Percentiles rank a stretch among this genome's conserved stretches.
These are phyloP conservation scores for Pelusios castaneus DNA, from an alignment of 2,113 vertebrate genomes.

Conservation along the genomic window DNA sequence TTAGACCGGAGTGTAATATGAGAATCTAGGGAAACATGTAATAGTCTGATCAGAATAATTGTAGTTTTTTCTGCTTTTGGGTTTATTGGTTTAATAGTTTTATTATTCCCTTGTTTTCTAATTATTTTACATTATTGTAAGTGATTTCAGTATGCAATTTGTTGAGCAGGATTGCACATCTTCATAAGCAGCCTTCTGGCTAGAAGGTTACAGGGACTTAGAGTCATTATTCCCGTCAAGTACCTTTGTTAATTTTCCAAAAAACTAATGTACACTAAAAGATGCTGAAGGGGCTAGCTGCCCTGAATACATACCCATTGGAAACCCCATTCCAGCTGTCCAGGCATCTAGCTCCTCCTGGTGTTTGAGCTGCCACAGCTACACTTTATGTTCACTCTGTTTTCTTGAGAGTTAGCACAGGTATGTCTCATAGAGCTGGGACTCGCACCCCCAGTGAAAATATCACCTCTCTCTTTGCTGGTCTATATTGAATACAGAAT, in stretches of 20 bases:
- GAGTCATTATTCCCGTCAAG: neutral
- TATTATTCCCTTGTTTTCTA: constrained; percentile 40
- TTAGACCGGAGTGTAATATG: neutral
- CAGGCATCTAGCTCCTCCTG: neutral
- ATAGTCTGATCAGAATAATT: constrained; percentile 37
- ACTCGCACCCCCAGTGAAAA: neutral
- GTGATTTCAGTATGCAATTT: constrained; percentile 38
- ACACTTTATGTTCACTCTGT: neutral
- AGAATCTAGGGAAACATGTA: constrained; percentile 24
- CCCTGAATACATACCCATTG: neutral
- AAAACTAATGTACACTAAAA: neutral
- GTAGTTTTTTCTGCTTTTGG: constrained; percentile 55
- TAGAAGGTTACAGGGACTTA: constrained; percentile 3
- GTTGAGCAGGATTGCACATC: constrained; percentile 29
- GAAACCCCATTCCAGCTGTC: neutral
- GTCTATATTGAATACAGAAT: neutral
- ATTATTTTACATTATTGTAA: constrained; percentile 42
- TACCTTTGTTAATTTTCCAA: neutral
- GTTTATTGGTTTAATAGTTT: constrained; percentile 58
- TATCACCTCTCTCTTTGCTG: neutral
- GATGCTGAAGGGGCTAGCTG: neutral
- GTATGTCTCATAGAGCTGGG: neutral
- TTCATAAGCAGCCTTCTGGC: neutral
- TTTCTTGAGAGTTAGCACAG: neutral
- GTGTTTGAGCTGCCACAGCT: neutral